Evolutionary conservation across 2,888 invertebrate species (phyloP).

Genomic region (Drosophila borealis): DNA sequence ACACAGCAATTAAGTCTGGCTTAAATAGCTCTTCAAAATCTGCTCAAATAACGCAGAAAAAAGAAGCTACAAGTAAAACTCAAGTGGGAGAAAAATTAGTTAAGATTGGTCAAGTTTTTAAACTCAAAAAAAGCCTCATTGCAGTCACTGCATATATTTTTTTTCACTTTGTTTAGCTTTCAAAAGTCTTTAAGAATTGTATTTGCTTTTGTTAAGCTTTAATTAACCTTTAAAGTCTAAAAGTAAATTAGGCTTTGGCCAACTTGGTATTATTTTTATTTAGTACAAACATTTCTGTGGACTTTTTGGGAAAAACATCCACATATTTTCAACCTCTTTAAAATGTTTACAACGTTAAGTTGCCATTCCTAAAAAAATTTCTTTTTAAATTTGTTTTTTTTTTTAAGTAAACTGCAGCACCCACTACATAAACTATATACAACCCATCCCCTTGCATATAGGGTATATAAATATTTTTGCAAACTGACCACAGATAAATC

Average conservation of each 20-base stretch:
- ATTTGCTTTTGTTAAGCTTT: not conserved
- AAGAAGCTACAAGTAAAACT: not conserved
- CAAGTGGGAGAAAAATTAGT: not conserved
- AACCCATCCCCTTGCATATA: not conserved
- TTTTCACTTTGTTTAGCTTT: too few species aligned
- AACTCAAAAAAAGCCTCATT: not conserved
- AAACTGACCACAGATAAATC: constrained; percentile 52
- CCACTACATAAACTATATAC: not conserved
- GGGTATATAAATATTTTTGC: constrained; percentile 37
- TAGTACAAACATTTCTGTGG: not conserved
- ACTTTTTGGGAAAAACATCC: too few species aligned
- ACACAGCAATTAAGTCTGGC: constrained; percentile 4
- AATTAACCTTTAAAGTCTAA: not conserved
- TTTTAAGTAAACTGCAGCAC: too few species aligned
- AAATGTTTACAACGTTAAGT: too few species aligned
- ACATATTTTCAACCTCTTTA: too few species aligned
- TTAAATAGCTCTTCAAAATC: not conserved
- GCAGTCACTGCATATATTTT: too few species aligned
- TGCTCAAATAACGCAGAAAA: not conserved
- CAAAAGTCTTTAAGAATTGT: too few species aligned
- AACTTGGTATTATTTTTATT: not conserved
- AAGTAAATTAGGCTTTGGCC: too few species aligned
- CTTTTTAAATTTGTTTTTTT: too few species aligned
- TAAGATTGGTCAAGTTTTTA: too few species aligned
- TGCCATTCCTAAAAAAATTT: too few species aligned